Evolutionary conservation across 2,113 vertebrate species (phyloP).

Genomic region (Varanus salvator): DNA sequence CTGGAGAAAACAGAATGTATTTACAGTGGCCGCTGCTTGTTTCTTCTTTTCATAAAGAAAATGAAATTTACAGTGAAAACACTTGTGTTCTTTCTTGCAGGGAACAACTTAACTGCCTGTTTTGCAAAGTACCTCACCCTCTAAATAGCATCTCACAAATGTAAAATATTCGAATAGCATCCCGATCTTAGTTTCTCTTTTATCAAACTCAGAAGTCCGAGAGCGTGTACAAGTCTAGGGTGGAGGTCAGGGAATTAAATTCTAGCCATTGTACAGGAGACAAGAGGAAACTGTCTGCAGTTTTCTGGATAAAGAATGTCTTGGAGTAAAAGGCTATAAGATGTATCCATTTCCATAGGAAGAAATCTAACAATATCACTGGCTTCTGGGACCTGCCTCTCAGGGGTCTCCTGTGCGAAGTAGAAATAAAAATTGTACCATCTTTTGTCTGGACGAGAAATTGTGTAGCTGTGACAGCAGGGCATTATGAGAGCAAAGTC

Average conservation of each 20-base stretch:
- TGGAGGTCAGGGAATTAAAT: not conserved
- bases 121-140: not conserved
- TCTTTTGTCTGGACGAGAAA: not conserved
- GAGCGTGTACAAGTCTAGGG: not conserved
- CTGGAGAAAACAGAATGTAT: slow-evolving; percentile 16
- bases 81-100: slow-evolving; percentile 10
- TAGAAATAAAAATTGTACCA: not conserved
- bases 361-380: slow-evolving; percentile 36
- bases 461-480: not conserved
- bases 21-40: not conserved
- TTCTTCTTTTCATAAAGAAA: slow-evolving; percentile 40
- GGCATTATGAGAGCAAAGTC: not conserved
- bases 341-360: not conserved
- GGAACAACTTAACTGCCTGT: slow-evolving; percentile 42
- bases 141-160: too few species aligned
- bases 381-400: slow-evolving; percentile 14
- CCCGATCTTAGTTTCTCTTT: slow-evolving; percentile 33
- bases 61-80: slow-evolving; percentile 57
- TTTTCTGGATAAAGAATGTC: not conserved
- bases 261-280: rapidly evolving
- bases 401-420: not conserved
- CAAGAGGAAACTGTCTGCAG: not conserved
- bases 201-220: rapidly evolving
- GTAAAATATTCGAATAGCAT: too few species aligned
- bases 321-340: slow-evolving; percentile 5